These are phyloP conservation scores for Calliopum simillimum DNA, from an alignment of 2,888 invertebrate genomes.

Conservation along the genomic window DNA sequence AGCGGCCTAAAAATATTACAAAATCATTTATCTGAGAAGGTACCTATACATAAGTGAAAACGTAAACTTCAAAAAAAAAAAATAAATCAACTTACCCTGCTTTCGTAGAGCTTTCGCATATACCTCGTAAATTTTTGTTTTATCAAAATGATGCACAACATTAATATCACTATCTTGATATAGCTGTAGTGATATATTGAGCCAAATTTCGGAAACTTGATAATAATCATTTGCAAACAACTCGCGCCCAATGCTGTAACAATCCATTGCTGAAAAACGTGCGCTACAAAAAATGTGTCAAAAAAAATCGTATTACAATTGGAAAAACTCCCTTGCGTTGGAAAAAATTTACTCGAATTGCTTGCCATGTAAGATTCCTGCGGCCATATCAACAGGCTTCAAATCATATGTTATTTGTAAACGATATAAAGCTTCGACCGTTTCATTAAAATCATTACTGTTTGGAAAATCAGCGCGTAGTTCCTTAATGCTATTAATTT, in stretches of 20 bases:
- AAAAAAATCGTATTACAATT: too few relatives aligned
- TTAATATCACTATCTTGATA: slow-evolving; percentile 11
- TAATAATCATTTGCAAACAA: slow-evolving; percentile 44
- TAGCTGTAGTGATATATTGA: slow-evolving; percentile 44
- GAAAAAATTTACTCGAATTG: slow-evolving; percentile 73
- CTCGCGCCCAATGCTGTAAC: slow-evolving; percentile 51
- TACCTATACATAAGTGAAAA: too few relatives aligned
- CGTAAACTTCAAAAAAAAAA: too few relatives aligned
- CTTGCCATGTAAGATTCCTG: slow-evolving; percentile 84
- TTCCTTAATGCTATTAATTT: slow-evolving; percentile 30
- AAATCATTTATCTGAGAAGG: too few relatives aligned
- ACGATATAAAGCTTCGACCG: slow-evolving; percentile 89
- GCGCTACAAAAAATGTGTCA: slow-evolving; percentile 46
- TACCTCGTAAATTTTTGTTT: slow-evolving; percentile 46
- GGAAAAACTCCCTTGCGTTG: too few relatives aligned
- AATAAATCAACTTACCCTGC: slow-evolving; percentile 50
- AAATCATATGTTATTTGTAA: slow-evolving; percentile 92
- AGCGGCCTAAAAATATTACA: slow-evolving; percentile 32
- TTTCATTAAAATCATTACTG: slow-evolving; percentile 91
- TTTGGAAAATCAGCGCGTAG: slow-evolving; percentile 70
- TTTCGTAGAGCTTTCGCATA: slow-evolving; percentile 55
- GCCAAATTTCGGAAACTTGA: slow-evolving; percentile 49
- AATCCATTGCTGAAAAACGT: slow-evolving; percentile 48
- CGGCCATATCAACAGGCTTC: slow-evolving; percentile 82
- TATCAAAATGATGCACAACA: slow-evolving; percentile 37